Percentiles rank a stretch among this genome's conserved stretches.
phyloP scores from a whole-genome alignment of 2,113 vertebrate species.

The Spea multiplicata region DNA sequence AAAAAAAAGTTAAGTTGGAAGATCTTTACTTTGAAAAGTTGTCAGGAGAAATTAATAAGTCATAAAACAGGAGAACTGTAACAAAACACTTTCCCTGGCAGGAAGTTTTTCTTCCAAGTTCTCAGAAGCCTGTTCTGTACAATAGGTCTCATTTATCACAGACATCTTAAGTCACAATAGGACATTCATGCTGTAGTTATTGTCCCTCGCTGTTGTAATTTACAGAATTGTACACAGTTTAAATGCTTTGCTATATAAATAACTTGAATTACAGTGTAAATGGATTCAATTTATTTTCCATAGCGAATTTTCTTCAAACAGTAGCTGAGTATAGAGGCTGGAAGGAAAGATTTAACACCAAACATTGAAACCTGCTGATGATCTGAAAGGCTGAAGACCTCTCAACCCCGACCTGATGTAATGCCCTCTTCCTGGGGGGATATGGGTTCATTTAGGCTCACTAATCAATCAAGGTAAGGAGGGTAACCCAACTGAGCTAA shows the following conservation, averaged over 20 bases:
- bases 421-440: conserved; percentile 20
- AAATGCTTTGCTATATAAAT: not conserved
- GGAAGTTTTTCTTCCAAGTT: not conserved
- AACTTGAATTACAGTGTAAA: not conserved
- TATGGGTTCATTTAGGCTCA: conserved; percentile 3
- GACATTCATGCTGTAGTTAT: not conserved
- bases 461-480: conserved; percentile 17
- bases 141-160: conserved; percentile 5
- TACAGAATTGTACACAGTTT: not conserved
- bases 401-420: conserved; percentile 25
- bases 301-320: not conserved
- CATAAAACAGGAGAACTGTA: not conserved
- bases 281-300: not conserved
- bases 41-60: not conserved
- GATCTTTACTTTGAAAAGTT: not conserved
- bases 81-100: not conserved
- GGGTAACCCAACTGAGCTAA: not conserved
- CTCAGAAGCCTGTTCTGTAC: not conserved
- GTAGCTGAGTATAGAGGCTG: not conserved
- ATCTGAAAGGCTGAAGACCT: conserved; percentile 13
- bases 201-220: not conserved
- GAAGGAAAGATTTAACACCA: conserved; percentile 7
- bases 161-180: not conserved
- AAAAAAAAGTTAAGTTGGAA: too few relatives aligned
- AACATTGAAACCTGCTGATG: conserved; percentile 4